Base-by-base conservation (phyloP, 37 sponge, comb jelly and placozoan species). In the Lycopodina hypogea region DNA sequence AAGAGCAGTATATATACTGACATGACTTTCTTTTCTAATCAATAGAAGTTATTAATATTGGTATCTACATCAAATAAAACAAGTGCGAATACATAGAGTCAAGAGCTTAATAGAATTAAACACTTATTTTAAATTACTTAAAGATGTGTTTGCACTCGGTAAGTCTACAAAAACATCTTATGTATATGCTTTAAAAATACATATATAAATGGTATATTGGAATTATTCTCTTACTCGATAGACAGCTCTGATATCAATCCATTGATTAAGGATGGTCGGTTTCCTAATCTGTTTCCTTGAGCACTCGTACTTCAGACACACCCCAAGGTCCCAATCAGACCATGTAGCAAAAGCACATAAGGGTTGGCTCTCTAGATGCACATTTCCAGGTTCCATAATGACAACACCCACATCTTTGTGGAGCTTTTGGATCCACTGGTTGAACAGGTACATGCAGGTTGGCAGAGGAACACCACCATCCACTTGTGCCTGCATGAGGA, bases 241-340 rank as follows among this genome's bases (percentile, higher is more conserved):
- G 0, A 65, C 30, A 22, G 74, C 73, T 40, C 89, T 81, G 39
- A 94, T 62, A 34, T 94, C 89, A 69, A 91, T 85, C 95, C 95
- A 94, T 33, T 84, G 84, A 68, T 88, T 85, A 68, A 94, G 85
- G 56, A 84, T 79, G 26, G 70, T 1, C 8, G 79, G 70, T 34
- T 74, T 87, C 22, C 75, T 79, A 55, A 94, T 84, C 41, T 84
- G 82, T 53, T 94, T 94, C 59, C 92, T 78, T 35, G 36, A 71
- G 52, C 92, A 94, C 70, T 94, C 95, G 45, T 91, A 88, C 14
- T 73, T 62, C 19, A 94, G 80, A 50, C 89, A 88, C 33, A 88
- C 93, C 3, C 89, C 93, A 22, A 94, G 70, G 41, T 94, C 95
- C 95, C 95, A 94, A 77, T 94, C 95, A 73, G 92, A 69, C 92